Conservation (phyloP, 2,888 invertebrate species). For the Lepidonotus clava region DNA sequence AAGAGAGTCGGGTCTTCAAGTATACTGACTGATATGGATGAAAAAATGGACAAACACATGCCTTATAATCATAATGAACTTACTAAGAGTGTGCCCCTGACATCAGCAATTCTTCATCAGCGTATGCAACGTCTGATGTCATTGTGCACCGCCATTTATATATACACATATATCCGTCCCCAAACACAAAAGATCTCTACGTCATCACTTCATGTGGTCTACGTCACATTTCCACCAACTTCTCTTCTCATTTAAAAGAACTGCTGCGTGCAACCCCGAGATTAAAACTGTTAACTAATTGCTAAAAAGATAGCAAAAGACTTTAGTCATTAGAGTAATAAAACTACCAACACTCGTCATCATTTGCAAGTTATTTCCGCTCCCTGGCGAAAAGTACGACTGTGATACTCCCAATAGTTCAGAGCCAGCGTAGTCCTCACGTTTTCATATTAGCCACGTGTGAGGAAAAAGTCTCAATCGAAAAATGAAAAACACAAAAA, state of each 20-base stretch:
- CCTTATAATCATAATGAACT: background rate
- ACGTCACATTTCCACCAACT: slow-evolving; percentile 4
- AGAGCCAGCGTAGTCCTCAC: slow-evolving; percentile 23
- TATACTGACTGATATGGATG: background rate
- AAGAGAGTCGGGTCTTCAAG: no score
- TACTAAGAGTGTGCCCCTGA: slow-evolving; percentile 9
- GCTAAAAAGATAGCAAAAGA: background rate
- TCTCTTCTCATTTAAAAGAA: background rate
- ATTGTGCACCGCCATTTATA: slow-evolving; percentile 29
- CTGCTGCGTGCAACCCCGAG: no score
- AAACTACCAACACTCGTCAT: slow-evolving; percentile 48
- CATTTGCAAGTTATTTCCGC: slow-evolving; percentile 51
- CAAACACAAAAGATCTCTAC: background rate
- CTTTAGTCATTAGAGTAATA: background rate
- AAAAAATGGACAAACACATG: background rate
- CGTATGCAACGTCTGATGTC: slow-evolving; percentile 16
- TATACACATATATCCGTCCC: background rate
- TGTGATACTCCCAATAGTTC: slow-evolving; percentile 25
- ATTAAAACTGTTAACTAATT: background rate
- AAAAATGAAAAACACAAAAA: no score
- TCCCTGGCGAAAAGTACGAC: slow-evolving; percentile 46
- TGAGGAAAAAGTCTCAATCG: no score
- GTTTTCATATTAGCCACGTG: no score
- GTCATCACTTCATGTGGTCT: background rate
- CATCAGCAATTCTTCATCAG: no score